Evolutionary conservation across 2,888 invertebrate species (phyloP), one percentile per base, ranked within the genome.

Genomic region (Villa cingulata): DNA sequence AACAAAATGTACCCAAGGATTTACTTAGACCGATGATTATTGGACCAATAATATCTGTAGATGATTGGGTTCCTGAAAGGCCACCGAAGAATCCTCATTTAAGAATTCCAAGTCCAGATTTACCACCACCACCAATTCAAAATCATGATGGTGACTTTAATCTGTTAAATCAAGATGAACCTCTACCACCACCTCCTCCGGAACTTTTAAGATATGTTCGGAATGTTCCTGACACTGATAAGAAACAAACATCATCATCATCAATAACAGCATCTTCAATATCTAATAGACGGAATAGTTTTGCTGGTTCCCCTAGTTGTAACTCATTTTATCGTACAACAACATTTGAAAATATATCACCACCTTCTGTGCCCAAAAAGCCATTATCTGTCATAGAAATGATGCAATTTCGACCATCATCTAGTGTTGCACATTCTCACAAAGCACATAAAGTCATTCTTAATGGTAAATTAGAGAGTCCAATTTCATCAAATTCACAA

Each of bases 1-100:
- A 53, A 19, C 55, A 56, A 41, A 53, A 50, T 40, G 29, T 54
- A 7, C 49, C 53, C 2, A 55, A 55, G 45, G 77, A 76, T 57
- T 58, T 77, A 20, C 57, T 78, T 15, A 78, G 78, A 1, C 78
- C 78, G 0, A 73, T 78, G 37, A 79, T 79, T 46, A 70, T 78
- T 39, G 78, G 78, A 0, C 75, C 77, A 1, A 71, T 77, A 2
- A 78, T 80, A 59, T 76, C 76, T 1, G 69, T 80, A 15, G 80
- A 80, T 54, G 79, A 80, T 55, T 81, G 80, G 76, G 78, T 81
- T 1, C 82, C 84, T 1, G 84, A 83, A 56, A 69, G 84, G 54
- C 86, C 86, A 14, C 85, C 85, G 4, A 86, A 86, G 65, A 83
- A 84, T 65, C 81, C 83, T 3, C 68, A 81, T 50, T 62, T 78